Conservation (phyloP, 2,888 invertebrate species). For the Bugula neritina region DNA sequence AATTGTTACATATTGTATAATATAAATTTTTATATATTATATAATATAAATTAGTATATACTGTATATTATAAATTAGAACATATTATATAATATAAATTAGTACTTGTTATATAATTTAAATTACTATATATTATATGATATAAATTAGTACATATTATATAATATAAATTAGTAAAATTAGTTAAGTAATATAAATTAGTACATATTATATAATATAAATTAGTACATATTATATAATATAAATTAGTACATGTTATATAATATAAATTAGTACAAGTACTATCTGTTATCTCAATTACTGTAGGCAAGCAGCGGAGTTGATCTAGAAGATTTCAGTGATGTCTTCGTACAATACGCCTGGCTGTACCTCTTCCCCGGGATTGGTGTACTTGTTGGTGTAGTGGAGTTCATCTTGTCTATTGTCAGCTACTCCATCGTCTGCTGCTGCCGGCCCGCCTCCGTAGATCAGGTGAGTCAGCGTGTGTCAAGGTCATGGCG, state of each 20-base stretch:
- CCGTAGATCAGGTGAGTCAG: neutral
- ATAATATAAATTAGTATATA: neutral
- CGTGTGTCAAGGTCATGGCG: too few relatives aligned
- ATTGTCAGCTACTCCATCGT: conserved; percentile 21
- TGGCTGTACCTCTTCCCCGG: conserved; percentile 20
- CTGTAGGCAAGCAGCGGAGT: neutral
- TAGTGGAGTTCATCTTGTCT: conserved; percentile 18
- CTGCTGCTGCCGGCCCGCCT: conserved; percentile 17
- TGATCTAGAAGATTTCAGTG: neutral
- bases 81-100: too few relatives aligned
- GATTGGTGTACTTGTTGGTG: conserved; percentile 8
- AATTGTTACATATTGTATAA: too few relatives aligned
- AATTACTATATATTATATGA: too few relatives aligned
- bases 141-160: too few relatives aligned
- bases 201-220: too few relatives aligned
- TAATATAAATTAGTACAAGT: neutral
- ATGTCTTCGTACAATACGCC: neutral
- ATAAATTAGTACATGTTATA: neutral
- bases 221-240: too few relatives aligned
- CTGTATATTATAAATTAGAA: too few relatives aligned
- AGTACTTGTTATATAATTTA: too few relatives aligned
- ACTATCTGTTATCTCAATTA: neutral
- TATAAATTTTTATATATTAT: neutral
- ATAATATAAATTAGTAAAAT: too few relatives aligned
- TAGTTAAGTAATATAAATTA: too few relatives aligned